Percentiles rank a stretch among this genome's conserved stretches.
phyloP scores from a whole-genome alignment of 37 sponge, comb jelly and placozoan species.

The Beroe ovata region DNA sequence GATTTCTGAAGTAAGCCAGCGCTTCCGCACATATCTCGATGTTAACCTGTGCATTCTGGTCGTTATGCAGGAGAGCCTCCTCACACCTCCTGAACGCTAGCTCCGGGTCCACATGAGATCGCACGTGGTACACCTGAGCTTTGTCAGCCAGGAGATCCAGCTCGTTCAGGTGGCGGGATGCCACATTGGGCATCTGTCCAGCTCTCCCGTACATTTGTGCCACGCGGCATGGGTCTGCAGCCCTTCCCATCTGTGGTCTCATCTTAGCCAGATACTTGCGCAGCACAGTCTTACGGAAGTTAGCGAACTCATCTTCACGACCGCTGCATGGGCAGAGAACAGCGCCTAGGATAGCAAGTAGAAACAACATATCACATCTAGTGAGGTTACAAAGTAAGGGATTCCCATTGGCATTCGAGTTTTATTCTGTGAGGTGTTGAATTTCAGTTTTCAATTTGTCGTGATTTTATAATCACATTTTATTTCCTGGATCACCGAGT shows the following conservation, averaged over 20 bases:
- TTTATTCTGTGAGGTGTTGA: too few relatives aligned
- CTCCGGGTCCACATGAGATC: background rate
- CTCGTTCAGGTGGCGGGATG: background rate
- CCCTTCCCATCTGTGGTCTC: background rate
- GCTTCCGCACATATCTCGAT: slow-evolving; percentile 14
- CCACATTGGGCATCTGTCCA: background rate
- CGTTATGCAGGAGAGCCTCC: background rate
- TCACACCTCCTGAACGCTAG: background rate
- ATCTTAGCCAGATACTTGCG: background rate
- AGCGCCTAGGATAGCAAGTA: background rate
- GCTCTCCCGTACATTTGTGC: background rate
- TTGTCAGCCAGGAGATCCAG: background rate
- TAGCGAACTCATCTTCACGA: background rate
- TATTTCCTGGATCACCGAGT: background rate
- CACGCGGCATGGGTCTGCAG: slow-evolving; percentile 19
- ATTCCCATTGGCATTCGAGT: too few relatives aligned
- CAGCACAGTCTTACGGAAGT: background rate
- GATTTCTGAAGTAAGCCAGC: background rate
- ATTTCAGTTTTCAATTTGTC: too few relatives aligned
- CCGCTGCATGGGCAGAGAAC: background rate
- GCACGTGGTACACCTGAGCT: background rate
- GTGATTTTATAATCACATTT: background rate
- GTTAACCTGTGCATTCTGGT: background rate
- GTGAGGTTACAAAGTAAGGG: background rate
- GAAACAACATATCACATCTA: background rate